phyloP scores from a whole-genome alignment of 2,113 vertebrate species.

The Alligator sinensis region DNA sequence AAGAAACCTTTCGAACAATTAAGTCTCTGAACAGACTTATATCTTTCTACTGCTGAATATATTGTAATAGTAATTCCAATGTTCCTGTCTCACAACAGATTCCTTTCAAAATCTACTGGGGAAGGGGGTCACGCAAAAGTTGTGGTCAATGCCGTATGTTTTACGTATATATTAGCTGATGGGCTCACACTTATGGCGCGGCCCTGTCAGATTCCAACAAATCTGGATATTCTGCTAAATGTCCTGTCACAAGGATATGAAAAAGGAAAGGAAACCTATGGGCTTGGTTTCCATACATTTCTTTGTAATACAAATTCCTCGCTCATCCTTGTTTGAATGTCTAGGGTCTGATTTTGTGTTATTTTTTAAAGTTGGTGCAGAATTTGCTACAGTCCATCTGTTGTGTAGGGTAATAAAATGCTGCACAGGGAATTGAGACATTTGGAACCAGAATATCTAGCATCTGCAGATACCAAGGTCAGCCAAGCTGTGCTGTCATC shows the following conservation, averaged over 20 bases:
- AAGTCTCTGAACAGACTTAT: background rate
- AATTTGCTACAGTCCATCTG: background rate
- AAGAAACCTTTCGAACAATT: accelerated
- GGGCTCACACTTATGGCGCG: no score
- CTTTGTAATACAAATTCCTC: background rate
- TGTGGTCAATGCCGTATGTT: background rate
- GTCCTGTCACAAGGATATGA: no score
- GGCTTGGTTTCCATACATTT: no score
- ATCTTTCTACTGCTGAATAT: background rate
- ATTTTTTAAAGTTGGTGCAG: background rate
- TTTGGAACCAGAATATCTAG: slow-evolving; percentile 41
- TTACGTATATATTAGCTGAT: background rate
- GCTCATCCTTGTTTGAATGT: background rate
- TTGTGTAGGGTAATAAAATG: background rate
- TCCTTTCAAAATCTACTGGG: background rate
- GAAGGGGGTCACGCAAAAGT: background rate
- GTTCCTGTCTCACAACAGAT: background rate
- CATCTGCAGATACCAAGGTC: background rate
- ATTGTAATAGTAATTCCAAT: background rate
- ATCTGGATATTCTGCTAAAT: no score
- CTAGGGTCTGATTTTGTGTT: background rate
- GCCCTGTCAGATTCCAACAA: no score
- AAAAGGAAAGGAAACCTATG: no score
- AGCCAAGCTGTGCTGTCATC: background rate
- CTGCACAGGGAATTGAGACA: background rate